Percentiles rank a stretch among this genome's conserved stretches.
Conservation (phyloP, 2,888 invertebrate species). For the Scaptomyza polygonia region DNA sequence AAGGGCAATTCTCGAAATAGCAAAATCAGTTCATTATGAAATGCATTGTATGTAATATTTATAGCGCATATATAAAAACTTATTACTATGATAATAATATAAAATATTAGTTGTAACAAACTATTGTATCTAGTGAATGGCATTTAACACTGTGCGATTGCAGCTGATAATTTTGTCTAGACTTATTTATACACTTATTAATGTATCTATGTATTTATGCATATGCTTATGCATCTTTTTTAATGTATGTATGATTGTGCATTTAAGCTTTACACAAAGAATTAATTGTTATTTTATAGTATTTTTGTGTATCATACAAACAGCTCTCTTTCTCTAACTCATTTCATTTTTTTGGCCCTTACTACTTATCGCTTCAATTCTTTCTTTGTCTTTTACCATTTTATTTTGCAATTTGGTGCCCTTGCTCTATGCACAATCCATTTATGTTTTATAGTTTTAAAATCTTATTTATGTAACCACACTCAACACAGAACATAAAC, state of each 20-base stretch:
- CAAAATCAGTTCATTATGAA: constrained; percentile 45
- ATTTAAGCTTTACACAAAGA: constrained; percentile 68
- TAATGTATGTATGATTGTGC: constrained; percentile 63
- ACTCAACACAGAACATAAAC: constrained; percentile 60
- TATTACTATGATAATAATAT: constrained; percentile 53
- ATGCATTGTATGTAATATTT: constrained; percentile 62
- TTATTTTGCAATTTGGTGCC: constrained; percentile 39
- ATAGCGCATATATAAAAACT: constrained; percentile 59
- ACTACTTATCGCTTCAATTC: constrained; percentile 16
- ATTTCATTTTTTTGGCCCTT: neutral
- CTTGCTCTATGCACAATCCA: constrained; percentile 59
- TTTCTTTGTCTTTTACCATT: neutral
- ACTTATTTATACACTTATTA: constrained; percentile 66
- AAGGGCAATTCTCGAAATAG: constrained; percentile 17
- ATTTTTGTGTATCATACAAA: constrained; percentile 67
- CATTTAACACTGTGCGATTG: constrained; percentile 76
- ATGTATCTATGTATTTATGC: constrained; percentile 49
- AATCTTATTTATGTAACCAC: constrained; percentile 70
- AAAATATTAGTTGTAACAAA: constrained; percentile 56
- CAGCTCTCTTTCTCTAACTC: constrained; percentile 28
- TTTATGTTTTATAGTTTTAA: constrained; percentile 77
- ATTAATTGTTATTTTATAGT: constrained; percentile 71
- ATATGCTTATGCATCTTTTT: constrained; percentile 50
- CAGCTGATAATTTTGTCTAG: constrained; percentile 71
- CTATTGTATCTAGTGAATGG: constrained; percentile 77